phyloP scores from a whole-genome alignment of 2,888 invertebrate genomes.

The Laspeyria flexula region DNA sequence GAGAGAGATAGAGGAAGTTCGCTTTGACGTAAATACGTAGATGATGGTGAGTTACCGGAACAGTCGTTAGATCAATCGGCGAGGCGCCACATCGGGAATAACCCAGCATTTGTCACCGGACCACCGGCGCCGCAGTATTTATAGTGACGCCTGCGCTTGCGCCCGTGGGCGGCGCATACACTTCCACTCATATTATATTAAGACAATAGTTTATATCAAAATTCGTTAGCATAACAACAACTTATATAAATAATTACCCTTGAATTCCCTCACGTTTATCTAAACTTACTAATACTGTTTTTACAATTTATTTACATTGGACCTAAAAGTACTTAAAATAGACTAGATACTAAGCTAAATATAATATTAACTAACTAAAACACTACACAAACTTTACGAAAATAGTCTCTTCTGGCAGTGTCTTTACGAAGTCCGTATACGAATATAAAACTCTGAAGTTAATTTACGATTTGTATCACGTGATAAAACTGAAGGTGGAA shows the following conservation, averaged over 20 bases:
- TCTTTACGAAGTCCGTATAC: constrained; percentile 3
- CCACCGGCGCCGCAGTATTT: constrained; percentile 84
- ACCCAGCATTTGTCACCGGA: constrained; percentile 83
- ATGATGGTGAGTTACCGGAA: constrained; percentile 60
- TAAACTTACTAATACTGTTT: constrained; percentile 48
- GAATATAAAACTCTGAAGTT: background rate
- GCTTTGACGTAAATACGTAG: constrained; percentile 43
- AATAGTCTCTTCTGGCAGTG: constrained; percentile 35
- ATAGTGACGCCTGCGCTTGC: constrained; percentile 75
- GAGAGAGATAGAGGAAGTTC: constrained; percentile 48
- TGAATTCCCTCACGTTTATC: constrained; percentile 56
- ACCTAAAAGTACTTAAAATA: constrained; percentile 44
- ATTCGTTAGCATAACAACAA: constrained; percentile 24
- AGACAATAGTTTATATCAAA: constrained; percentile 55
- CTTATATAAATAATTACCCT: constrained; percentile 49
- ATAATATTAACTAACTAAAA: constrained; percentile 1
- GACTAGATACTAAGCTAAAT: constrained; percentile 4
- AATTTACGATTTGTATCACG: constrained; percentile 27
- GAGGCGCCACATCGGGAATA: constrained; percentile 74
- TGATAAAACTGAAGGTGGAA: constrained; percentile 26
- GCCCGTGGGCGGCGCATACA: constrained; percentile 71
- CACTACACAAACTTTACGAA: constrained; percentile 23
- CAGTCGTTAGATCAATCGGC: constrained; percentile 79
- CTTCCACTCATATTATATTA: constrained; percentile 52
- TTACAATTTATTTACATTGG: constrained; percentile 66